phyloP scores from a whole-genome alignment of 2,888 invertebrate genomes.

The Cephus pulcher region DNA sequence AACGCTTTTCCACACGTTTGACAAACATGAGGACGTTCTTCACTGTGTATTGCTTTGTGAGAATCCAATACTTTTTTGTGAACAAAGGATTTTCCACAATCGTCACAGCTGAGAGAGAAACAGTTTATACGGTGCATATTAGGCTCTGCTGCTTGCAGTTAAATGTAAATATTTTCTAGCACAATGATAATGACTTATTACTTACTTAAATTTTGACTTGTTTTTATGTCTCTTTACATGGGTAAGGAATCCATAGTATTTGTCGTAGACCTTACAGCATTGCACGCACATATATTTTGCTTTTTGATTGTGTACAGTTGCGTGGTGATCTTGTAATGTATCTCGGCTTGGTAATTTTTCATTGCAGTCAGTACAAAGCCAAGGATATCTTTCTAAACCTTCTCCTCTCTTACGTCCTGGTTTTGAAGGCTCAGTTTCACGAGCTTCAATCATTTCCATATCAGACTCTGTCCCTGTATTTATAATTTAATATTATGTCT shows the following conservation, averaged over 20 bases:
- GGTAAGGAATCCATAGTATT: slow-evolving; percentile 74
- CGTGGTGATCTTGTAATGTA: slow-evolving; percentile 72
- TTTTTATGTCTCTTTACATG: slow-evolving; percentile 75
- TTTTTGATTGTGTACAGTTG: slow-evolving; percentile 73
- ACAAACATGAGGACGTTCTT: slow-evolving; percentile 69
- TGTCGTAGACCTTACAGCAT: slow-evolving; percentile 74
- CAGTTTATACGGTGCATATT: neutral
- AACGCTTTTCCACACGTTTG: slow-evolving; percentile 71
- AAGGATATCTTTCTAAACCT: slow-evolving; percentile 68
- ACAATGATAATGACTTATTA: slow-evolving; percentile 25
- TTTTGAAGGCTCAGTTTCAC: slow-evolving; percentile 43
- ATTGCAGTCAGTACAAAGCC: slow-evolving; percentile 70
- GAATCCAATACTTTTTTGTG: slow-evolving; percentile 67
- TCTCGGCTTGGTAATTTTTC: slow-evolving; percentile 66
- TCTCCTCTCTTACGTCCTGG: slow-evolving; percentile 50
- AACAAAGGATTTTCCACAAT: slow-evolving; percentile 71
- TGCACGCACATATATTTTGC: slow-evolving; percentile 76
- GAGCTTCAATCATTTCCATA: slow-evolving; percentile 57
- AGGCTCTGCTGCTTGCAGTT: neutral
- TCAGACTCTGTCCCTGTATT: slow-evolving; percentile 59
- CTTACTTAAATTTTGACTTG: slow-evolving; percentile 71
- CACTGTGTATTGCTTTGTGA: slow-evolving; percentile 69
- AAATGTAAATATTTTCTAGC: neutral
- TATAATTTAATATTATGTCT: neutral
- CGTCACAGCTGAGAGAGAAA: slow-evolving; percentile 63